Base-by-base conservation (phyloP, 2,797 vertebrate species). In the Lemur catta region DNA sequence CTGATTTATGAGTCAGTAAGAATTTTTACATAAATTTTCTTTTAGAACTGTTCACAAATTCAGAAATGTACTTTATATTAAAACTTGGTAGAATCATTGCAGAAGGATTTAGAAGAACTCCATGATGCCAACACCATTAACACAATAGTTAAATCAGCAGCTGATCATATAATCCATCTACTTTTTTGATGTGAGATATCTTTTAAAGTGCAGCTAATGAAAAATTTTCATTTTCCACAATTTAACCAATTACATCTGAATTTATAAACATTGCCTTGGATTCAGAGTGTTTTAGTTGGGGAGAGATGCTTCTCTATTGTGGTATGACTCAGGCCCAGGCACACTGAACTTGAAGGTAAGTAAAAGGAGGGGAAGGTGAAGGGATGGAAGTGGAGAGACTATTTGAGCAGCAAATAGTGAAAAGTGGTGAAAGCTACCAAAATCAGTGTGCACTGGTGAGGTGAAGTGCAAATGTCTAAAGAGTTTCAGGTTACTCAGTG, bases 401-500 rank as follows among this genome's bases (percentile, higher is more conserved):
- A 6, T 7, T 4, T 48, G 57, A 94, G 38, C 11, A 38, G 24
- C 7, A 14, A 2, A 33, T 3, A n/a, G 65, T 43, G 59, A 80
- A 33, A 92, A 71, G 61, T 61, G 26, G 14, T 78, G 79, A 95
- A 48, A 79, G 41, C 59, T 35, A 43, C 38, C 48, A 67, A 65
- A 38, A 79, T 18, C 11, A 26, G 33, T 71, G 35, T 93, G 67
- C 52, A 26, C 6, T 35, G 30, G n/a, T 65, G 65, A 78, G 9
- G 50, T 28, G 35, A 89, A 50, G 15, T 55, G 28, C 76, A 28
- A 87, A 74, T 41, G 11, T 52, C 20, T 59, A 26, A 61, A 86
- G 18, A 75, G 89, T 95, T 96, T 96, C 24, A 92, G 43, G 30
- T 63, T 89, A 46, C 48, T 89, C 10, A 13, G 55, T 91, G 35